Evolutionary conservation across 2,113 vertebrate species (phyloP).

Genomic region (Dipodomys spectabilis): DNA sequence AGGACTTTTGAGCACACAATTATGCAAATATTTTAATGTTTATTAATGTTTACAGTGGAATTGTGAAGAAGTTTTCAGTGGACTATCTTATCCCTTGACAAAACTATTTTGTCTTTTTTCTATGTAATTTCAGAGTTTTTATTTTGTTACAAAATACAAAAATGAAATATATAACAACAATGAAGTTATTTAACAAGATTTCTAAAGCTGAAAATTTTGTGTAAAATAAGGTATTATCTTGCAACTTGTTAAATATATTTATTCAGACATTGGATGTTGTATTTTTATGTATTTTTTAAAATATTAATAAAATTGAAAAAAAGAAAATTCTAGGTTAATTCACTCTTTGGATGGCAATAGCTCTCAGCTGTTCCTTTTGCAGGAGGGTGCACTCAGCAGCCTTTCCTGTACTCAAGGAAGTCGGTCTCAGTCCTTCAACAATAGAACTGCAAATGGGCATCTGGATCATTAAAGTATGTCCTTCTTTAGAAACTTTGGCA

Average conservation of each 20-base stretch:
- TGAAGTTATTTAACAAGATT: constrained; percentile 97
- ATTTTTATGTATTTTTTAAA: constrained; percentile 97
- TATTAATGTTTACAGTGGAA: constrained; percentile 96
- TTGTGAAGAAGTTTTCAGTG: constrained; percentile 96
- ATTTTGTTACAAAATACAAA: constrained; percentile 98
- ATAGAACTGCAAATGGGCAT: constrained; percentile 79
- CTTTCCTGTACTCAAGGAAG: constrained; percentile 60
- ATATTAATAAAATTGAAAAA: constrained; percentile 93
- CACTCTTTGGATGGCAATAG: constrained; percentile 86
- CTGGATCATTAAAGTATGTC: constrained; percentile 78
- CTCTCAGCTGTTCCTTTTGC: constrained; percentile 83
- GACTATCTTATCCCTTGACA: constrained; percentile 95
- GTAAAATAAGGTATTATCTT: constrained; percentile 96
- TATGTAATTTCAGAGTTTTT: constrained; percentile 99
- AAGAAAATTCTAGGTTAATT: constrained; percentile 90
- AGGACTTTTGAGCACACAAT: constrained; percentile 94
- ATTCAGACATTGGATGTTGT: constrained; percentile 96
- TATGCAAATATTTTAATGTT: constrained; percentile 96
- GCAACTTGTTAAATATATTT: constrained; percentile 98
- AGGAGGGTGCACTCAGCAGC: constrained; percentile 76
- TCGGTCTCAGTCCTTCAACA: constrained; percentile 76
- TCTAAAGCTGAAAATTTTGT: constrained; percentile 95
- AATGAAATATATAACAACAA: constrained; percentile 94
- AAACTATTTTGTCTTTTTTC: constrained; percentile 97
- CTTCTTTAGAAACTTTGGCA: constrained; percentile 87